Evolutionary conservation across 2,888 invertebrate genomes (phyloP), one percentile per base, ranked within the genome.

Genomic region (Girardia tigrina): DNA sequence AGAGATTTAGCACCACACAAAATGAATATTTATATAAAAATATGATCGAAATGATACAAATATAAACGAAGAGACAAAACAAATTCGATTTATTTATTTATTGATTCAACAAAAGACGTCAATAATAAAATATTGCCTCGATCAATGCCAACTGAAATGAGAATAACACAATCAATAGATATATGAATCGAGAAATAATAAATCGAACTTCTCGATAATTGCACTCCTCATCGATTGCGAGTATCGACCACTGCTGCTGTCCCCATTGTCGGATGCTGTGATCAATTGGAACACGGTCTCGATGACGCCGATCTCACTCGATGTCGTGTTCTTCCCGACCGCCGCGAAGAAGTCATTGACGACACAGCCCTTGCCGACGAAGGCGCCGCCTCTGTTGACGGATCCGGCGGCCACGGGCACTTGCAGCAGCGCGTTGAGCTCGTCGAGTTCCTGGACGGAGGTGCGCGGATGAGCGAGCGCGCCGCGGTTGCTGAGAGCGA

Each of bases 271-370:
- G n/a, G n/a, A n/a, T n/a, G n/a, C n/a, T n/a, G n/a, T n/a, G 81
- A 92, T 93, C 70, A 99, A 86, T 85, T 92, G 92, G 86, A 98
- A 98, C 71, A 98, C 91, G 84, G 91, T 94, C 85, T 99, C 98
- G 79, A 99, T 90, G 0, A 98, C 93, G 4, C 94, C 92, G 73
- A 99, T 88, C 86, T 98, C 98, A 72, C 97, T 95, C 27, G 94
- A 91, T 8, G 97, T 98, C n/a, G 98, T 97, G 84, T 93, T 94
- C 88, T 93, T 89, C 71, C 98, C 98, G 83, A 93, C 92, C 86
- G 98, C 97, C 1, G 94, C 91, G 79, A 90, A 89, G 97, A 97
- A 99, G 85, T 98, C 98, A 82, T 99, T 99, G 29, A 93, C 94
- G 0, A 95, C 92, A 78, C 87, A 78, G 0, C 98, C 98, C 0